Evolutionary conservation across 2,888 invertebrate species (phyloP).

Genomic region (Dicranocentrus wangi): DNA sequence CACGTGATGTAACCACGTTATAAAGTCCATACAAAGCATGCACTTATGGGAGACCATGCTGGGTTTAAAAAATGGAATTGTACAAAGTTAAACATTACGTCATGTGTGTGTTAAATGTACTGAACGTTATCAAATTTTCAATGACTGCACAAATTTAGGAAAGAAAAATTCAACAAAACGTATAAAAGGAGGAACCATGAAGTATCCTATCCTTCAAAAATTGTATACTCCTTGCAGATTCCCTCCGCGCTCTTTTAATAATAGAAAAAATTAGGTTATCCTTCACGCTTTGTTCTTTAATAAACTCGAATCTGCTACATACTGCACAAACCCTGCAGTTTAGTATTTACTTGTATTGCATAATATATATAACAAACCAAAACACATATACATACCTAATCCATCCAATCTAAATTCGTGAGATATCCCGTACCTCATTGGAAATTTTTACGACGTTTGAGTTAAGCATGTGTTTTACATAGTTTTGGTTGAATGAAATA

Average conservation of each 20-base stretch:
- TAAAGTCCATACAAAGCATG: neutral
- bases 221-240: slow-evolving; percentile 2
- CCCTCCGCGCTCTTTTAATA: slow-evolving; percentile 2
- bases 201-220: slow-evolving; percentile 11
- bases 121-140: slow-evolving; percentile 7
- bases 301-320: neutral
- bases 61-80: neutral
- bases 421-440: no score
- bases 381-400: no score
- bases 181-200: slow-evolving; percentile 24
- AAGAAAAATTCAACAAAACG: slow-evolving; percentile 14
- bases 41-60: neutral
- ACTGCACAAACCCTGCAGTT: no score
- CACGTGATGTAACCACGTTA: slow-evolving; percentile 5
- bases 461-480: no score
- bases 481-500: no score
- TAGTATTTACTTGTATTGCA: no score
- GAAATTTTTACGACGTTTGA: no score
- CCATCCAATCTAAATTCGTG: no score
- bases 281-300: slow-evolving; percentile 21
- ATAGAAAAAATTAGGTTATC: slow-evolving; percentile 23
- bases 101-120: neutral
- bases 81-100: neutral
- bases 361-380: no score
- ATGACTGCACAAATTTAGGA: slow-evolving; percentile 7